Base-by-base conservation (phyloP, 2,888 invertebrate species). In the Linnaemya tessellans region DNA sequence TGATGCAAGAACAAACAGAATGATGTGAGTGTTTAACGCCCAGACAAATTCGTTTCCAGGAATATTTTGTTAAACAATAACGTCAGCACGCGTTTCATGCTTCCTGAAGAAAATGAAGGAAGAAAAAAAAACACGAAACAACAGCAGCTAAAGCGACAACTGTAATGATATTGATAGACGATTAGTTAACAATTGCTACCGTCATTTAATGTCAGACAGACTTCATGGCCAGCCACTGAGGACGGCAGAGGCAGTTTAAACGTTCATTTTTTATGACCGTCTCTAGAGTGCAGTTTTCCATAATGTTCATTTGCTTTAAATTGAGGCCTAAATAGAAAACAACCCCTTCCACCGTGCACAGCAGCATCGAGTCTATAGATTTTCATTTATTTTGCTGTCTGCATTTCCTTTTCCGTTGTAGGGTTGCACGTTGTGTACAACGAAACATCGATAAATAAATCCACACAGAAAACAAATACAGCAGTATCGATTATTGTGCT, bases 231-330 rank as follows among this genome's bases (percentile, higher is more conserved):
- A 51, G 67, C 80, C 35, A 74, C n/a, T 62, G 22, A 35, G 67
- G 8, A 7, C 20, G 56, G 5, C 7, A 62, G 7, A 9, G 56
- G 10, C 8, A 62, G 7, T 46, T 41, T 20, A 18, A 49, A 56
- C 18, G 74, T 67, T 22, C 25, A 38, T 68, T 68, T 68, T 82
- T 77, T 77, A 65, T 71, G 56, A 41, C 41, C 9, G 90, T 91
- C 91, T 90, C 91, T 88, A 87, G 91, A 90, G 91, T 90, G 88
- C 89, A 89, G 89, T 90, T 90, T 89, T 87, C 87, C 46, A 25
- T 84, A 87, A 87, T 84, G 85, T 85, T 86, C 86, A 88, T 89
- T 88, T 89, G 87, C 89, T 86, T 88, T 89, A 90, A 91, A 91
- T 91, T 90, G 90, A 89, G 79, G 90, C 88, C 91, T 91, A 91